Evolutionary conservation across 2,797 vertebrate genomes (phyloP).

Genomic region (Sternotherus odoratus): DNA sequence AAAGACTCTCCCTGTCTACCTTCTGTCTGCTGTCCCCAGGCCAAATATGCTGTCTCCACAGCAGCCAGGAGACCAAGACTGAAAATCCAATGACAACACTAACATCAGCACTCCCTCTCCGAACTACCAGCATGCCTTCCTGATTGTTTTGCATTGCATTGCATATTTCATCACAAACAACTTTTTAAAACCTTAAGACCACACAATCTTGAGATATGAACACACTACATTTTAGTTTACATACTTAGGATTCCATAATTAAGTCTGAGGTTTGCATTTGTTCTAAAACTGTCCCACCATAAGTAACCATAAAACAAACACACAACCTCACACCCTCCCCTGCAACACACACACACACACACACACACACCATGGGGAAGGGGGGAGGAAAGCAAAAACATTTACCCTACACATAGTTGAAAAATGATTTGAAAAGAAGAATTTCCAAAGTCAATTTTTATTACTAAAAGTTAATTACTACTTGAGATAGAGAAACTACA

Average conservation of each 20-base stretch:
- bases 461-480: neutral
- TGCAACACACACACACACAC: neutral
- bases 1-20: neutral
- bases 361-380: neutral
- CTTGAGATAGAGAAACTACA: neutral
- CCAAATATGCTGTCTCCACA: neutral
- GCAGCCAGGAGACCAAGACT: neutral
- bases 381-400: neutral
- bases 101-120: neutral
- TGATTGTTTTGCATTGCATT: neutral
- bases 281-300: neutral
- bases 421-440: neutral
- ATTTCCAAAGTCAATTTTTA: neutral
- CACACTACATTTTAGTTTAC: neutral
- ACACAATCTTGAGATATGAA: neutral
- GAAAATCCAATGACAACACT: neutral
- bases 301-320: neutral
- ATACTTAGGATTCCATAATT: accelerated
- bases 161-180: neutral
- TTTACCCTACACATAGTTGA: neutral
- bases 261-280: neutral
- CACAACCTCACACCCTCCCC: neutral
- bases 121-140: neutral
- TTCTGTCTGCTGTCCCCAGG: neutral
- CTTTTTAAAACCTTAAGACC: neutral